Percentiles rank a stretch among this genome's conserved stretches.
Conservation (phyloP, 1,140 invertebrate species). For the Euwallacea similis region DNA sequence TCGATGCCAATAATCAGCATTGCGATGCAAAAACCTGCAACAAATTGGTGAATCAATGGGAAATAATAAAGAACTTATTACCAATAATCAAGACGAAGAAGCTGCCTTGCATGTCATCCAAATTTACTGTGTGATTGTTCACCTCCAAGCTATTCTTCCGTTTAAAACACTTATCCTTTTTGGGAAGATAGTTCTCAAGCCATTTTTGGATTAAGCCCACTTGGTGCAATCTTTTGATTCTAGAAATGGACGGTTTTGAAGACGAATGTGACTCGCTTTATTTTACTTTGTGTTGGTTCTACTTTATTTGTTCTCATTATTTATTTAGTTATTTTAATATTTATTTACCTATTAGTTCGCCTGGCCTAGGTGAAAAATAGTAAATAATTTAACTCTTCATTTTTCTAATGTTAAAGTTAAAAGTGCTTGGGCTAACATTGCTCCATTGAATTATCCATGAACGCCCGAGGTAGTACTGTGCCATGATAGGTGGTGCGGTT, state of each 20-base stretch:
- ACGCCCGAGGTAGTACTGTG: too few relatives aligned
- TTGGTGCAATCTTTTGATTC: conserved; percentile 77
- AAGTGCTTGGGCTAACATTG: too few relatives aligned
- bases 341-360: not conserved
- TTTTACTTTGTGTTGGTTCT: too few relatives aligned
- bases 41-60: not conserved
- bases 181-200: conserved; percentile 74
- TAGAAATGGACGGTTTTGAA: conserved; percentile 46
- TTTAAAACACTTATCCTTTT: conserved; percentile 77
- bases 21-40: not conserved
- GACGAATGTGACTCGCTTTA: not conserved
- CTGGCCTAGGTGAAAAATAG: not conserved
- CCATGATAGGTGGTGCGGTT: too few relatives aligned
- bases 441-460: too few relatives aligned
- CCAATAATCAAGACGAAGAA: conserved; percentile 80
- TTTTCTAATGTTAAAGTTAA: not conserved
- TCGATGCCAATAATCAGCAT: not conserved
- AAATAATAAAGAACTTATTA: conserved; percentile 49
- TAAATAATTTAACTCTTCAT: not conserved
- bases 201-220: conserved; percentile 84
- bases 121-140: conserved; percentile 80
- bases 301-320: not conserved
- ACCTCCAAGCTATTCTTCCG: conserved; percentile 64
- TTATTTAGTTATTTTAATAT: not conserved
- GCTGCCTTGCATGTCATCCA: conserved; percentile 88